Percentiles rank a stretch among this genome's conserved stretches.
These are phyloP conservation scores for Opisthograptis luteolata DNA, from an alignment of 2,888 invertebrate species.

Conservation along the genomic window DNA sequence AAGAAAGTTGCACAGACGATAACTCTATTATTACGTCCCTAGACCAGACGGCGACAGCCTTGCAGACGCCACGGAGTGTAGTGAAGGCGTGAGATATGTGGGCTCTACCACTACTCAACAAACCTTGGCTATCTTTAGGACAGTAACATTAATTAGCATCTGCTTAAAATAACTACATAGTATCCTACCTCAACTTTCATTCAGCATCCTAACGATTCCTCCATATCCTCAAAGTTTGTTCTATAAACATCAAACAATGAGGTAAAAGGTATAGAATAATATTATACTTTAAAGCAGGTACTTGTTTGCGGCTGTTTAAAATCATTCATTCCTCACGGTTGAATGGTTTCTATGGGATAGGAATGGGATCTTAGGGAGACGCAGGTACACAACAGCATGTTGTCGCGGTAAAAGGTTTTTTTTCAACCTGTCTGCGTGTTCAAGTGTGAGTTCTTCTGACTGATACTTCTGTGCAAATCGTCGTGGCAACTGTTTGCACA, in stretches of 20 bases:
- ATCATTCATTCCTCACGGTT: slow-evolving; percentile 73
- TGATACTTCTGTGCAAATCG: slow-evolving; percentile 12
- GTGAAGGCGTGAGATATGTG: slow-evolving; percentile 19
- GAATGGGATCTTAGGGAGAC: slow-evolving; percentile 61
- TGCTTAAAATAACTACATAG: neutral
- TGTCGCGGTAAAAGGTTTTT: slow-evolving; percentile 54
- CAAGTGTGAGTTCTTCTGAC: slow-evolving; percentile 41
- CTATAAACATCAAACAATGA: slow-evolving; percentile 38
- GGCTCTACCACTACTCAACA: slow-evolving; percentile 31
- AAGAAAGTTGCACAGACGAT: slow-evolving; percentile 10
- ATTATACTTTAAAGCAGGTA: slow-evolving; percentile 64
- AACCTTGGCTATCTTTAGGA: slow-evolving; percentile 27
- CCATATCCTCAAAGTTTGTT: slow-evolving; percentile 25
- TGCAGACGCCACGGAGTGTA: slow-evolving; percentile 23
- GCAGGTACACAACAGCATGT: slow-evolving; percentile 63
- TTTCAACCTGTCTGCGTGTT: slow-evolving; percentile 54
- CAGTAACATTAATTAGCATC: slow-evolving; percentile 1
- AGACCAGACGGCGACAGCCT: slow-evolving; percentile 29
- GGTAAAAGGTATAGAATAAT: slow-evolving; percentile 41
- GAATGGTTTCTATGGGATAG: slow-evolving; percentile 65
- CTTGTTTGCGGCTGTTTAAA: slow-evolving; percentile 61
- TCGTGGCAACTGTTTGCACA: neutral
- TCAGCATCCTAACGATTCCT: slow-evolving; percentile 22
- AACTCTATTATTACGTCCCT: slow-evolving; percentile 11
- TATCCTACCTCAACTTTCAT: slow-evolving; percentile 16